Evolutionary conservation across 2,113 vertebrate species (phyloP), one percentile per base, ranked within the genome.

Genomic region (Cervus canadensis): DNA sequence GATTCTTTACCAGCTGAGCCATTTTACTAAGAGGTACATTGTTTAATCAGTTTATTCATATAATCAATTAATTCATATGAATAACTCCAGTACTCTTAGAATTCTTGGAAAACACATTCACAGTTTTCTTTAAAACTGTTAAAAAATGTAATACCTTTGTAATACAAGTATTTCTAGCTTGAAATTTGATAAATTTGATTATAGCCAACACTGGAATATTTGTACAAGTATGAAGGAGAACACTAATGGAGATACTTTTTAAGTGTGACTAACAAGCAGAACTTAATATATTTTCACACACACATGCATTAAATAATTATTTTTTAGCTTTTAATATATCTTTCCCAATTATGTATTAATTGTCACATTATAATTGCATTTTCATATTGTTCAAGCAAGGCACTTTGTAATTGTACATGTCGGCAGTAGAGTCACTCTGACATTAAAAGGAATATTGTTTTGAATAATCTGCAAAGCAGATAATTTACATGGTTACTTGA

Each of bases 141-240:
- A 84, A 48, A n/a, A 89, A 89, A 87, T 4, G 79, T 71, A 64
- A 57, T 89, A 17, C 30, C 12, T 87, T 83, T 94, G 5, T 84
- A 45, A 16, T 93, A 21, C 54, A 95, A 94, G 30, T 76, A 52
- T 28, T 94, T 57, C 30, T 94, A 26, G 67, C 67, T 83, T 74
- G 50, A 94, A 87, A 62, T 94, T 76, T 90, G 67, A 86, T 59
- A 36, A 82, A 93, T 83, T 97, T 86, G 25, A 60, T 81, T 91
- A 19, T 56, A 83, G 36, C 3, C 28, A 56, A 33, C 64, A 26
- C 33, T 81, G 91, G 28, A 59, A 56, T 89, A 62, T 76, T 67
- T 86, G 30, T 83, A 19, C 48, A 84, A 76, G 67, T 45, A 78
- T 45, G n/a, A 95, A 64, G 56, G 11, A 90, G 67, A 78, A 78